Conservation (phyloP, 2,113 vertebrate species). For the Triplophysa rosa region DNA sequence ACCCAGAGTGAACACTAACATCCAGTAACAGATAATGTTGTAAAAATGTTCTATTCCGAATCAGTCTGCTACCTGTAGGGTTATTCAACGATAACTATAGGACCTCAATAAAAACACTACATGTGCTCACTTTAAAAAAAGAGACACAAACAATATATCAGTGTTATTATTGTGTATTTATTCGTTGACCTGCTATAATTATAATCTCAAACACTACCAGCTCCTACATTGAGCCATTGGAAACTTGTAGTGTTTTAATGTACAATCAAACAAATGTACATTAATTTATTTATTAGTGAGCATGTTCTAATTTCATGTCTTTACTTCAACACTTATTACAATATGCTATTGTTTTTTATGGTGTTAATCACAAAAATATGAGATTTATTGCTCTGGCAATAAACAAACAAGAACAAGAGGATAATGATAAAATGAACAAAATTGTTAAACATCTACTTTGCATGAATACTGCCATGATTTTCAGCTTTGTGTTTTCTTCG, state of each 20-base stretch:
- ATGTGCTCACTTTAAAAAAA: background rate
- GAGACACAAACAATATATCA: background rate
- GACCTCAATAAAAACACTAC: background rate
- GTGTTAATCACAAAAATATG: background rate
- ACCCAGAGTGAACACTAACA: too few species aligned
- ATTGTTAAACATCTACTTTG: background rate
- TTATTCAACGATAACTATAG: background rate
- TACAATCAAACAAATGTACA: background rate
- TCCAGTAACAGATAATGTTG: too few species aligned
- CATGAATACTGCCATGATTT: conserved; percentile 10
- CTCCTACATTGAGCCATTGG: background rate
- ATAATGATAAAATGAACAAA: background rate
- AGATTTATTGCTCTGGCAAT: background rate
- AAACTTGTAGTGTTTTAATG: background rate
- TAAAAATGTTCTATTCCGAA: too few species aligned
- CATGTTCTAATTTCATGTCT: background rate
- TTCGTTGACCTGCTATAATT: background rate
- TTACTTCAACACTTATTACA: background rate
- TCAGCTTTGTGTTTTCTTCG: conserved; percentile 4
- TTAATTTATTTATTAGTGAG: background rate
- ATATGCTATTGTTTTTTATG: background rate
- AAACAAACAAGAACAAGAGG: background rate
- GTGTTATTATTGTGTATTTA: background rate
- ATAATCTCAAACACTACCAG: too few species aligned
- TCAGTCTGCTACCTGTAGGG: too few species aligned